Base-by-base conservation (phyloP, 2,888 invertebrate genomes). In the Bugula neritina region DNA sequence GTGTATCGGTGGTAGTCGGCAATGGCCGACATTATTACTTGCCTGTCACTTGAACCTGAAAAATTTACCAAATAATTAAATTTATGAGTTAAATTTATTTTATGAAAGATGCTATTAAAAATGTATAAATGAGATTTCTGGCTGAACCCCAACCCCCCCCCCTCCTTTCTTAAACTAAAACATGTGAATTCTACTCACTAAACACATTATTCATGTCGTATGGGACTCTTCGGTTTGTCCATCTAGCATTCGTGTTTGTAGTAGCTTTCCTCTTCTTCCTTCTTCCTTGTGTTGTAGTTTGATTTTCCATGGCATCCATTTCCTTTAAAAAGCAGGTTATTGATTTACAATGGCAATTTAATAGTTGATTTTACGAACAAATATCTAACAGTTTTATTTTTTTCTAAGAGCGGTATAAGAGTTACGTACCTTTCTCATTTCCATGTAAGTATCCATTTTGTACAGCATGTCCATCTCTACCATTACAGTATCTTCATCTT, bases 1-100 rank as follows among this genome's bases (percentile, higher is more conserved):
- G 79, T 80, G 70, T 78, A 77, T 1, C 74, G 73, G 35, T 78
- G 69, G 77, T 78, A 80, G 54, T 79, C 78, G 1, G 70, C 55
- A 1, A 80, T 74, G 13, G 79, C 80, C 1, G 74, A 71, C 1
- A 27, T 58, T 5, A 78, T 76, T 58, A 75, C 73, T 0, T 25
- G 23, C 35, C 5, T 21, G 71, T 77, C 75, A 2, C 10, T 34
- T 21, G 27, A 34, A 35, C 70, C 74, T 76, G 75, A 57, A 21
- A 72, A 55, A 43, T 43, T 43, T 43, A n/a, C n/a, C n/a, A n/a
- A n/a, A n/a, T n/a, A n/a, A n/a, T n/a, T n/a, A n/a, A n/a, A n/a
- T n/a, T n/a, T n/a, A n/a, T n/a, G n/a, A n/a, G n/a, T n/a, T n/a
- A n/a, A n/a, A n/a, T n/a, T n/a, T n/a, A n/a, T n/a, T n/a, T n/a